Percentiles rank a stretch among this genome's conserved stretches.
phyloP scores from a whole-genome alignment of 2,113 vertebrate genomes.

The Nothocercus julius region DNA sequence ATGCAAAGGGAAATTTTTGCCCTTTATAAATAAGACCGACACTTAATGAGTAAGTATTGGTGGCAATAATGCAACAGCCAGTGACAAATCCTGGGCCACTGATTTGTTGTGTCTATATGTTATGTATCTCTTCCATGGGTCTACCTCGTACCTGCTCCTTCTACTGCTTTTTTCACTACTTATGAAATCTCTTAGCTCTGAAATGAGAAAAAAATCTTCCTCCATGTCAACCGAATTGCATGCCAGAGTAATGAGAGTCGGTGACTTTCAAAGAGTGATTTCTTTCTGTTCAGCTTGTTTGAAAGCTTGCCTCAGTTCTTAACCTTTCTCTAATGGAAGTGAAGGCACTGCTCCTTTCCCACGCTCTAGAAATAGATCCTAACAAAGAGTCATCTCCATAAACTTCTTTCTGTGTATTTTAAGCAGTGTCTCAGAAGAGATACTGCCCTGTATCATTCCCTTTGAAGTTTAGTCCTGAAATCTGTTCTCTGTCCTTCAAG shows the following conservation, averaged over 20 bases:
- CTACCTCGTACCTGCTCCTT: not conserved
- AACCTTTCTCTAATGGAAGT: not conserved
- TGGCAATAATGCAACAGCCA: not conserved
- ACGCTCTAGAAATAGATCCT: not conserved
- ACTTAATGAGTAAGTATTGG: not conserved
- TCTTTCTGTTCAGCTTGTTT: not conserved
- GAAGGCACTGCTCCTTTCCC: not conserved
- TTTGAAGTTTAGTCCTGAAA: not conserved
- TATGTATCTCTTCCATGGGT: not conserved
- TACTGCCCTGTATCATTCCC: not conserved
- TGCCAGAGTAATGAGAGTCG: not conserved
- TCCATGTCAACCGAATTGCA: not conserved
- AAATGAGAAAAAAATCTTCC: not conserved
- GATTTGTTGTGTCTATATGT: not conserved
- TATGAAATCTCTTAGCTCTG: not conserved
- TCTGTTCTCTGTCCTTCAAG: not conserved
- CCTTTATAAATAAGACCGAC: not conserved
- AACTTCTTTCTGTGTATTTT: not conserved
- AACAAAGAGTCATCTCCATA: not conserved
- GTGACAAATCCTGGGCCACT: not conserved
- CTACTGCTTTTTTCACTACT: not conserved
- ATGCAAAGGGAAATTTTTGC: not conserved
- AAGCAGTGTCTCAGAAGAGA: not conserved
- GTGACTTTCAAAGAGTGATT: not conserved
- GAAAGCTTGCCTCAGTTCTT: not conserved